phyloP scores from a whole-genome alignment of 2,888 invertebrate genomes.

The Tenthredo livida region DNA sequence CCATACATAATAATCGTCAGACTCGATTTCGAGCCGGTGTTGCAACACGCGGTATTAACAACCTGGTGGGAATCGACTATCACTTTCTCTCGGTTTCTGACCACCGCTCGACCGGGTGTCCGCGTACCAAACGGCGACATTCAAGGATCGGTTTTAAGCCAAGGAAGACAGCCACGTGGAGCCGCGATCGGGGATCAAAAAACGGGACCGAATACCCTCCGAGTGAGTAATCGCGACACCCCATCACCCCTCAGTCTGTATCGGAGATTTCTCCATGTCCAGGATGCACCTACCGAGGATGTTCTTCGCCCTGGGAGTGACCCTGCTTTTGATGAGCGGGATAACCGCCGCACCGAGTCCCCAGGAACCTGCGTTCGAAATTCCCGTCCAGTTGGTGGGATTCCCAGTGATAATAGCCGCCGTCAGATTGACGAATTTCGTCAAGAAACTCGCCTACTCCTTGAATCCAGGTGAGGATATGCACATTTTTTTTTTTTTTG shows the following conservation, averaged over 20 bases:
- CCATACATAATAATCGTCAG: background rate
- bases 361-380: constrained; percentile 83
- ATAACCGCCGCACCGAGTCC: constrained; percentile 72
- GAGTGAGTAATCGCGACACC: background rate
- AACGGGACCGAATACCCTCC: background rate
- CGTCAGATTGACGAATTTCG: constrained; percentile 89
- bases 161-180: background rate
- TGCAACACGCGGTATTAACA: constrained; percentile 19
- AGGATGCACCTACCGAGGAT: constrained; percentile 70
- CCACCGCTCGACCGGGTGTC: background rate
- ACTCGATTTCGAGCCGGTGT: constrained; percentile 23
- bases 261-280: background rate
- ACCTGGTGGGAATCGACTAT: constrained; percentile 22
- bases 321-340: constrained; percentile 66
- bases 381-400: constrained; percentile 92
- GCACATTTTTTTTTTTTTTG: background rate
- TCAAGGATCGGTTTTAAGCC: constrained; percentile 17
- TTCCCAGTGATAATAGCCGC: constrained; percentile 91
- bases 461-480: constrained; percentile 87
- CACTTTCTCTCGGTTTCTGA: constrained; percentile 39
- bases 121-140: constrained; percentile 16
- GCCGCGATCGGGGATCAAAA: background rate
- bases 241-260: background rate
- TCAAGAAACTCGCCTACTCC: constrained; percentile 91
- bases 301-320: constrained; percentile 66